phyloP scores from a whole-genome alignment of 2,113 vertebrate genomes.

The Malaclemys terrapin region DNA sequence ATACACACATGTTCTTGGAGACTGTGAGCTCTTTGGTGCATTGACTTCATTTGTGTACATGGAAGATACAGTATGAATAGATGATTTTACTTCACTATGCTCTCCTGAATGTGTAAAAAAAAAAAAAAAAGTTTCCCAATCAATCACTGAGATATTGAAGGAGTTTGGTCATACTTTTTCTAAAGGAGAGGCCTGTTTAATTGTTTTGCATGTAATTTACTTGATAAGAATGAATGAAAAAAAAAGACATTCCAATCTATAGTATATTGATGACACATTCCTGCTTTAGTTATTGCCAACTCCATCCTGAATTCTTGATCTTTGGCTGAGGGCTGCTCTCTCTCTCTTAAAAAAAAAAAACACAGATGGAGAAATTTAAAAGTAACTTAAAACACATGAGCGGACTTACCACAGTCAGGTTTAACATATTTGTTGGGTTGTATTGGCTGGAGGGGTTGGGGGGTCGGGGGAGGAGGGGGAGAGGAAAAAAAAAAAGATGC shows the following conservation, averaged over 20 bases:
- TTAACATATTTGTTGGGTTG: background rate
- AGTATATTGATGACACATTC: background rate
- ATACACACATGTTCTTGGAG: background rate
- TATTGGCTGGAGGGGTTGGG: background rate
- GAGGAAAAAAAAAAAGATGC: background rate
- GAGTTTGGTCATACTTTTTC: background rate
- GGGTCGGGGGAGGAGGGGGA: background rate
- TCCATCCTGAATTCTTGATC: constrained; percentile 10
- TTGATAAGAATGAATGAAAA: background rate
- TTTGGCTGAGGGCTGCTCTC: constrained; percentile 8
- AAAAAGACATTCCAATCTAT: background rate
- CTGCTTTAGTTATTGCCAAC: background rate
- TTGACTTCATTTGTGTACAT: background rate
- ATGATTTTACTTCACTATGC: background rate
- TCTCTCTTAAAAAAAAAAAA: background rate
- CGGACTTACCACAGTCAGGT: background rate
- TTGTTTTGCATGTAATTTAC: background rate
- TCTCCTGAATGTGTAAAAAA: background rate
- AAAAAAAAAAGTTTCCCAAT: background rate
- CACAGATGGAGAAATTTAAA: constrained; percentile 28
- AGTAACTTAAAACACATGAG: constrained; percentile 19
- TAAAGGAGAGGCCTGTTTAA: background rate
- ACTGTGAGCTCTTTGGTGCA: background rate
- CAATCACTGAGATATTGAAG: background rate
- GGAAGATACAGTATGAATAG: background rate